Conservation (phyloP, 2,888 invertebrate species). For the Heliconius ismenius region DNA sequence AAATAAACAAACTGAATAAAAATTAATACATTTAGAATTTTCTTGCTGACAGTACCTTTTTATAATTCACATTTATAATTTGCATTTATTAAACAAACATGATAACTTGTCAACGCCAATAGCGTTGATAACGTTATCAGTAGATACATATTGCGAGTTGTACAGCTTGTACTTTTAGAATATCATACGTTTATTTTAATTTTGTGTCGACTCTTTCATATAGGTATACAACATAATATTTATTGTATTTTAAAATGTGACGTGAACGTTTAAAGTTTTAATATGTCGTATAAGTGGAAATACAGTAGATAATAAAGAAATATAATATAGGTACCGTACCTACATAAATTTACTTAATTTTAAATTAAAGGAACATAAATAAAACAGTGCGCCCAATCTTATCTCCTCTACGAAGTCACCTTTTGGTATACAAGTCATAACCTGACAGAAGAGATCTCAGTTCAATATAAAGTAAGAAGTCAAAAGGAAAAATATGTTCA, state of each 20-base stretch:
- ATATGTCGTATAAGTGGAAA: background rate
- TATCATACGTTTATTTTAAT: slow-evolving; percentile 5
- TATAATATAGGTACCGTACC: too few relatives aligned
- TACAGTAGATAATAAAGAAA: background rate
- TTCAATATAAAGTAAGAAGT: background rate
- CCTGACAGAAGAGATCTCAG: background rate
- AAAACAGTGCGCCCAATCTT: background rate
- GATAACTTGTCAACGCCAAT: slow-evolving; percentile 76
- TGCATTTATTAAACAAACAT: slow-evolving; percentile 59
- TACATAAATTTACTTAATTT: background rate
- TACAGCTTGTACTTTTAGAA: slow-evolving; percentile 42
- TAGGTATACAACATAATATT: background rate
- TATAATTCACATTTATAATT: slow-evolving; percentile 52
- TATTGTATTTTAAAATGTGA: background rate
- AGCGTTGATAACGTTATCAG: slow-evolving; percentile 73
- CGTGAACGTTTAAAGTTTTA: background rate
- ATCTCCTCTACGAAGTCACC: background rate
- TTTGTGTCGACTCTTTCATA: background rate
- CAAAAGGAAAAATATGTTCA: background rate
- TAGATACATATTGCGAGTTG: slow-evolving; percentile 37
- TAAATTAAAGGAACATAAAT: background rate
- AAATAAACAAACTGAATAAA: background rate
- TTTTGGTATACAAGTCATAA: background rate
- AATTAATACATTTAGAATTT: slow-evolving; percentile 38
- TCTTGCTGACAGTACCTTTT: slow-evolving; percentile 50